Evolutionary conservation across 2,888 invertebrate genomes (phyloP).

Genomic region (Falcaria lacertinaria): DNA sequence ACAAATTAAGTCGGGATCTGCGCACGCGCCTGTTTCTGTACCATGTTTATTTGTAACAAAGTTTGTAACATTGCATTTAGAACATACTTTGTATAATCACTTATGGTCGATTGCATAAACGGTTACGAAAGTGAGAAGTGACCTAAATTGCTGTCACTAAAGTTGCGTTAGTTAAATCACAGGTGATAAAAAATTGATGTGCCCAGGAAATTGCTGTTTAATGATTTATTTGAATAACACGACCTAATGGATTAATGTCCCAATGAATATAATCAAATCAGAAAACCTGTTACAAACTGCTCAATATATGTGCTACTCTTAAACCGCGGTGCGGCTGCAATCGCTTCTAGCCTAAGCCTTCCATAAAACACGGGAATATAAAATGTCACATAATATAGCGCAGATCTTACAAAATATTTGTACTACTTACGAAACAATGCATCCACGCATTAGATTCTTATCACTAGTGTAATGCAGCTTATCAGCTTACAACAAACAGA

Average conservation of each 20-base stretch:
- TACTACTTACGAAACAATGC: conserved; percentile 3
- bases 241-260: too few relatives aligned
- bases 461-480: conserved; percentile 12
- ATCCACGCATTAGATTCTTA: conserved; percentile 9
- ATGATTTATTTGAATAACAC: too few relatives aligned
- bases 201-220: too few relatives aligned
- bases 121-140: not conserved
- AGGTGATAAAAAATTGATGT: not conserved
- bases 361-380: too few relatives aligned
- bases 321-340: too few relatives aligned
- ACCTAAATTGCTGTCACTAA: not conserved
- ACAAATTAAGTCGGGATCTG: conserved; percentile 37
- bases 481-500: conserved; percentile 8
- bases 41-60: not conserved
- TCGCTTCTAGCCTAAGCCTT: too few relatives aligned
- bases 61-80: not conserved
- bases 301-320: too few relatives aligned
- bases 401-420: not conserved
- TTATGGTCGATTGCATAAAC: not conserved
- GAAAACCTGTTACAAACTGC: too few relatives aligned
- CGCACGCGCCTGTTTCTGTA: conserved; percentile 24
- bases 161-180: not conserved
- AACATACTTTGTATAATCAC: not conserved
- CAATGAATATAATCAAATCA: too few relatives aligned
- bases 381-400: not conserved